Conservation (phyloP, 2,797 vertebrate genomes). For the Naso thynnoides region DNA sequence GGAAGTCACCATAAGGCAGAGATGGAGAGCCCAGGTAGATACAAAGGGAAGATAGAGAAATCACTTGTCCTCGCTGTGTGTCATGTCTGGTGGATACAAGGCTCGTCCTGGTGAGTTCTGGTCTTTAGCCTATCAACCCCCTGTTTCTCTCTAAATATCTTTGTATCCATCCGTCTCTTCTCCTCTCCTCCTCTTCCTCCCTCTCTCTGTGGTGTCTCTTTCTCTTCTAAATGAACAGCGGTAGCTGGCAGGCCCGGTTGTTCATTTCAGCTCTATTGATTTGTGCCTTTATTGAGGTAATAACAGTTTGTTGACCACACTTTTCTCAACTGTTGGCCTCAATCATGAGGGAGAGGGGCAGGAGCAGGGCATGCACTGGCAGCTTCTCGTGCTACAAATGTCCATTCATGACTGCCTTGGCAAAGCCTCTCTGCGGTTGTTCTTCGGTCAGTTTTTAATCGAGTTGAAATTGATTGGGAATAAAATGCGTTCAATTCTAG, state of each 20-base stretch:
- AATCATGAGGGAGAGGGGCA: conserved; percentile 83
- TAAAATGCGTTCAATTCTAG: conserved; percentile 48
- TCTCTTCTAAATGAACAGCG: conserved; percentile 93
- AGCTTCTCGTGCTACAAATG: conserved; percentile 66
- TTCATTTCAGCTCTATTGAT: conserved; percentile 97
- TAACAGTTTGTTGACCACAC: conserved; percentile 93
- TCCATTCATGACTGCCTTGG: conserved; percentile 33
- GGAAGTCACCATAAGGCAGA: conserved; percentile 85
- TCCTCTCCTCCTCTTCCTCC: conserved; percentile 45
- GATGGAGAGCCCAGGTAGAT: conserved; percentile 73
- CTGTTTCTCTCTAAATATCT: conserved; percentile 76
- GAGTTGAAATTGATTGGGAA: conserved; percentile 45
- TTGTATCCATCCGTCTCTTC: conserved; percentile 72
- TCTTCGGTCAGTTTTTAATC: conserved; percentile 48
- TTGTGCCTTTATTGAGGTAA: conserved; percentile 93
- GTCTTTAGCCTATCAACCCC: conserved; percentile 83
- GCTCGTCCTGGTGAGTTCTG: conserved; percentile 73
- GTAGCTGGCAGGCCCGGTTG: conserved; percentile 90
- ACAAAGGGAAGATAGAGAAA: conserved; percentile 82
- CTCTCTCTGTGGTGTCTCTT: conserved; percentile 75
- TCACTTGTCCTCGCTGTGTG: conserved; percentile 79
- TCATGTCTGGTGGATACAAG: conserved; percentile 77
- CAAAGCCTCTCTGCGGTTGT: conserved; percentile 37
- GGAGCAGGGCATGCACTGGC: conserved; percentile 57
- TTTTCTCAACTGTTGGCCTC: conserved; percentile 92